These are phyloP conservation scores for Caenorhabditis afra DNA, from an alignment of 2,888 invertebrate genomes.

Conservation along the genomic window DNA sequence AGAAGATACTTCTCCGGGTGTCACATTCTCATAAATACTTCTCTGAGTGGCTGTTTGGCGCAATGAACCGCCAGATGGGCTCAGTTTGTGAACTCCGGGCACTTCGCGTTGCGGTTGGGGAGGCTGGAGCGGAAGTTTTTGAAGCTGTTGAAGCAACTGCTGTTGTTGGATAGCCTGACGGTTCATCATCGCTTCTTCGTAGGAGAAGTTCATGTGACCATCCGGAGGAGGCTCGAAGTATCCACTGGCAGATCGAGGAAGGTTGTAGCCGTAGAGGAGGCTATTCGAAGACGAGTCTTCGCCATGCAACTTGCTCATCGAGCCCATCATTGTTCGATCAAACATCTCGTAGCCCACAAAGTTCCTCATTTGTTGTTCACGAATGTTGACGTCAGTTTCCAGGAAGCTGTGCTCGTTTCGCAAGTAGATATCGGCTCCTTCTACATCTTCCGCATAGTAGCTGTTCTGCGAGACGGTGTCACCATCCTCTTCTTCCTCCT, in stretches of 20 bases:
- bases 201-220: constrained; percentile 57
- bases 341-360: constrained; percentile 33
- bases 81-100: constrained; percentile 42
- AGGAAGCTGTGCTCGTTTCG: constrained; percentile 57
- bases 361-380: constrained; percentile 54
- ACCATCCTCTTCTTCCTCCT: constrained; percentile 50
- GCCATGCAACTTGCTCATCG: constrained; percentile 71
- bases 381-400: constrained; percentile 53
- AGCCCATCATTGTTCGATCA: constrained; percentile 59
- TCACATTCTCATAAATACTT: constrained; percentile 58
- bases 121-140: constrained; percentile 40
- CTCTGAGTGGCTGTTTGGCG: constrained; percentile 49
- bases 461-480: constrained; percentile 61
- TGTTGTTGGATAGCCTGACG: constrained; percentile 37
- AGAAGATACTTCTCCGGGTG: constrained; percentile 30
- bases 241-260: constrained; percentile 72
- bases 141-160: constrained; percentile 44
- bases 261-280: constrained; percentile 49
- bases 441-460: constrained; percentile 65
- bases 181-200: constrained; percentile 60
- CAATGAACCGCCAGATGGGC: constrained; percentile 38
- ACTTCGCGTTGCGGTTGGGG: constrained; percentile 30
- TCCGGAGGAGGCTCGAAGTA: constrained; percentile 67
- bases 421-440: constrained; percentile 59
- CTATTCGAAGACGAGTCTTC: constrained; percentile 48